Conservation (phyloP, 2,797 vertebrate species). For the Thamnophis elegans region DNA sequence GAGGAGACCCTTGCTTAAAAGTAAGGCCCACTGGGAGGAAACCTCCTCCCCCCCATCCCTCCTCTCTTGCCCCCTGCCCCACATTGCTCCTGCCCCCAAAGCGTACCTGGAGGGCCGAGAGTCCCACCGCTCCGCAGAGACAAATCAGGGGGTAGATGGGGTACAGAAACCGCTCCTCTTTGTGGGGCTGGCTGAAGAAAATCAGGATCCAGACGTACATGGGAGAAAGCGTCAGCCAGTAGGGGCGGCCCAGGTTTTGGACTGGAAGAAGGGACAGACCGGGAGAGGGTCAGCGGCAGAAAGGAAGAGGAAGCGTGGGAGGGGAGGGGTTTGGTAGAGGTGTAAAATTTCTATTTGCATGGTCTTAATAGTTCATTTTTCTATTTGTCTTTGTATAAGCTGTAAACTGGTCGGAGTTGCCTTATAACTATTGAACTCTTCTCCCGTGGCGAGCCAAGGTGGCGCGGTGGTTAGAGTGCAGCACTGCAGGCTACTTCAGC, state of each 20-base stretch:
- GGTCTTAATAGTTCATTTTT: no score
- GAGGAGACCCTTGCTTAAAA: background rate
- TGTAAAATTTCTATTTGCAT: background rate
- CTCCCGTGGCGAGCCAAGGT: no score
- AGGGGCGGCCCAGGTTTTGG: constrained; percentile 96
- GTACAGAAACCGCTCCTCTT: constrained; percentile 96
- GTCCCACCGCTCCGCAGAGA: constrained; percentile 88
- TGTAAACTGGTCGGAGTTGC: no score
- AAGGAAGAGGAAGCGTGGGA: no score
- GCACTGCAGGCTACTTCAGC: no score
- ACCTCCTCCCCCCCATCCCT: background rate
- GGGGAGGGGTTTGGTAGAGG: background rate
- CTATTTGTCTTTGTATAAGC: no score
- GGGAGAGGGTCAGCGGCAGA: background rate
- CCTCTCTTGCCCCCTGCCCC: no score
- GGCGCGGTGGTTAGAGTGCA: no score
- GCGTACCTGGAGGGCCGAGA: constrained; percentile 92
- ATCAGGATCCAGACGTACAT: constrained; percentile 98
- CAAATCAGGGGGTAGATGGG: constrained; percentile 97
- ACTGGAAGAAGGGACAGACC: constrained; percentile 78
- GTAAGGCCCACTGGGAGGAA: background rate
- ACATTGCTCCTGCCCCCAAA: background rate
- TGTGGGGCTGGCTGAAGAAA: constrained; percentile 95
- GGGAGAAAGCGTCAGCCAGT: constrained; percentile 96
- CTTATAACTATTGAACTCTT: no score